Base-by-base conservation (phyloP, 2,797 vertebrate species). In the Dendrocincla tyrannina region DNA sequence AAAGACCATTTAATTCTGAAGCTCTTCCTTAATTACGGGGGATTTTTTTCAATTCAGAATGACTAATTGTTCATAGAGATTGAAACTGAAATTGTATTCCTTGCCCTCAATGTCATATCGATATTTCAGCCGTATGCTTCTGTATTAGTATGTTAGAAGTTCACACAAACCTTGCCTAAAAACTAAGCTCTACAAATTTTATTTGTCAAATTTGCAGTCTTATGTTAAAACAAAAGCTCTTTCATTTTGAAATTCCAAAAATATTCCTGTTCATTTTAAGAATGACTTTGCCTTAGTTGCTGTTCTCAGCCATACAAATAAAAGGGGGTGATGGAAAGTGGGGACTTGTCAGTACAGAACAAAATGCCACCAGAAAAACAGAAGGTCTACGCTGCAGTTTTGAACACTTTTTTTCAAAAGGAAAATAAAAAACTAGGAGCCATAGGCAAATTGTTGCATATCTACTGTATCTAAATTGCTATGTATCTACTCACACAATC, bases 311-410 rank as follows among this genome's bases (percentile, higher is more conserved):
- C 16, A 27, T n/a, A 47, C 17, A 17, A 49, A 22, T 33, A 77
- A 68, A 22, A 4, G 15, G 7, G 3, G 70, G 68, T 55, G 66
- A 85, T 81, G 16, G 14, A 87, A 56, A 35, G 37, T 52, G 42
- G 50, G 66, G 53, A 20, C 1, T 80, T 89, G 58, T 59, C 84
- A 81, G 53, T 15, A 39, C 16, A 88, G 46, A 93, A 69, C 27
- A 89, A 85, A 93, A 92, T 66, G 35, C 7, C 77, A 85, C 19
- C 33, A 50, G 49, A 47, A 75, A 70, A 92, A 25, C 33, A 89
- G 77, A 69, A 88, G 19, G 24, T 68, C 72, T 88, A 30, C 35
- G 17, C 28, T 89, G 50, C 12, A 74, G 56, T 39, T 85, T 55
- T 53, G 25, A 92, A 37, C 14, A 17, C 3, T 19, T 70, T 32